phyloP scores from a whole-genome alignment of 2,888 invertebrate genomes.

The Drosophila yooni region DNA sequence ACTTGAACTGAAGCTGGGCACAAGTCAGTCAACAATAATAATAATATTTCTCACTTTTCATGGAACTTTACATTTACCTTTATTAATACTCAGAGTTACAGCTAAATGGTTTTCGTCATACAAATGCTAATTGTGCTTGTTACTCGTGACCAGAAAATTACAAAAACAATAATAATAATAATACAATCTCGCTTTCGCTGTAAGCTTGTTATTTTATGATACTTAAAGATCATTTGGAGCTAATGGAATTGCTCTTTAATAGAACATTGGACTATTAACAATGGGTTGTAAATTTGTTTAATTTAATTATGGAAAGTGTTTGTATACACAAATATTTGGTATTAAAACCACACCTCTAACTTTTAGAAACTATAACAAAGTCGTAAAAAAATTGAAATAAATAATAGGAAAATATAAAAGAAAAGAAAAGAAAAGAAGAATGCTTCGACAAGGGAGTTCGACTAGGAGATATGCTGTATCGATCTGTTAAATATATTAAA shows the following conservation, averaged over 20 bases:
- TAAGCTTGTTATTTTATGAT: background rate
- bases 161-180: background rate
- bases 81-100: background rate
- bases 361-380: background rate
- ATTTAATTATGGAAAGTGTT: background rate
- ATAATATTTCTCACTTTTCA: background rate
- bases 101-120: background rate
- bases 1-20: constrained; percentile 5
- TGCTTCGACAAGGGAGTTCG: background rate
- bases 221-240: background rate
- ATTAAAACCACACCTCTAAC: background rate
- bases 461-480: background rate
- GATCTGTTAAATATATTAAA: background rate
- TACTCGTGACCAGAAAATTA: constrained; percentile 23
- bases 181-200: background rate
- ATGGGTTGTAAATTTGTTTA: background rate
- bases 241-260: background rate
- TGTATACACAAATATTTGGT: background rate
- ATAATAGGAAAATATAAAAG: background rate
- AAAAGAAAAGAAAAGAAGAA: background rate
- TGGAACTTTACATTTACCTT: background rate
- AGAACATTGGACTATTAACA: background rate
- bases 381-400: background rate
- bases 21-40: background rate
- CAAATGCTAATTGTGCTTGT: constrained; percentile 22